phyloP scores from a whole-genome alignment of 2,797 vertebrate genomes.

The Antennarius maculatus region DNA sequence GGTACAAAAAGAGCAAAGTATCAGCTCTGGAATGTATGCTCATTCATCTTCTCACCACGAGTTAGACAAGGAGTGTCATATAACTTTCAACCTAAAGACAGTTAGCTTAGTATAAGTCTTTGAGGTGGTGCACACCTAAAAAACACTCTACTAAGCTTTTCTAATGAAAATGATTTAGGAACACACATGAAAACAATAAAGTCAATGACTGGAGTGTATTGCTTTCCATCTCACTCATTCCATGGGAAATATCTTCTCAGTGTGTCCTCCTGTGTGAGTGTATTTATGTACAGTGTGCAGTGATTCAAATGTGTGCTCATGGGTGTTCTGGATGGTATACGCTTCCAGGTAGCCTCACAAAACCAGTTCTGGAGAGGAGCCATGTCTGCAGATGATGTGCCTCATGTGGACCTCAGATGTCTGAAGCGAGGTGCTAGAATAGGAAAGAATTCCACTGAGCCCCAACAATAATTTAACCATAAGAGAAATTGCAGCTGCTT shows the following conservation, averaged over 20 bases:
- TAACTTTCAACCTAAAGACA: neutral
- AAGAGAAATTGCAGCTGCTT: constrained; percentile 15
- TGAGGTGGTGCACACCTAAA: no score
- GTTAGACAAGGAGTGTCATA: neutral
- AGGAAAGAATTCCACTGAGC: constrained; percentile 56
- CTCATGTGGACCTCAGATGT: constrained; percentile 75
- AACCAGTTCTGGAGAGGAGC: constrained; percentile 47
- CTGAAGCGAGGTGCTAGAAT: constrained; percentile 39
- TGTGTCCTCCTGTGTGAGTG: constrained; percentile 20
- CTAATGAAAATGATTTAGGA: no score
- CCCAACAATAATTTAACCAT: constrained; percentile 51
- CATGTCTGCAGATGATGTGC: constrained; percentile 43
- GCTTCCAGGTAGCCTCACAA: constrained; percentile 51
- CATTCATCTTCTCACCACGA: neutral
- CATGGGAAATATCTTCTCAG: constrained; percentile 53
- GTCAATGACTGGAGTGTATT: constrained; percentile 41
- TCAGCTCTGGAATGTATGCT: neutral
- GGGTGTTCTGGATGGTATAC: constrained; percentile 14
- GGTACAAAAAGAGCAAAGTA: neutral
- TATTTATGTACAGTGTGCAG: constrained; percentile 27
- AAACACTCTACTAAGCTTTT: neutral
- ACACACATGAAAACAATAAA: neutral
- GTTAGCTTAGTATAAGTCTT: no score
- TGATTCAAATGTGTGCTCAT: constrained; percentile 28
- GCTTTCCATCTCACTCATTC: constrained; percentile 52